Evolutionary conservation across 2,888 invertebrate genomes (phyloP), one percentile per base, ranked within the genome.

Genomic region (Harpalus rubripes): DNA sequence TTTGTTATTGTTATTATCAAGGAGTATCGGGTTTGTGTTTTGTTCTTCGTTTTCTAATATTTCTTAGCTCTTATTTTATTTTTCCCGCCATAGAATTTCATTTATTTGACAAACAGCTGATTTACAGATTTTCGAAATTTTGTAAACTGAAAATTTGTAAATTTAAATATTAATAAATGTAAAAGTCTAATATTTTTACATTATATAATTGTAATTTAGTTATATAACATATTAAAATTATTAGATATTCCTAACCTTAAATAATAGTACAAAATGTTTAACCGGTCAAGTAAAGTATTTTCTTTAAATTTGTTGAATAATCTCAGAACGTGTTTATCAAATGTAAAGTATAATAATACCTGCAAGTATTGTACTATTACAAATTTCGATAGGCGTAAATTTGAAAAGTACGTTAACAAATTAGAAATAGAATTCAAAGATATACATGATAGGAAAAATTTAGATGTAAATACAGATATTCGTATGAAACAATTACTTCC

Each of bases 401-500:
- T 91, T 68, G 88, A 88, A 85, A 89, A 89, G 39, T 91, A 90
- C 82, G 88, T 91, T 41, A 86, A 87, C n/a, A 88, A 88, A 61
- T 85, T 91, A 56, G 87, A 89, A 86, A 83, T 87, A 74, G 90
- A 90, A 87, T 91, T 89, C 86, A 87, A 88, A 18, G 12, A 68
- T 56, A 80, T 87, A 58, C 78, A 22, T 22, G 80, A 41, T 58
- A 83, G 74, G 59, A 86, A 85, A 84, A 72, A 41, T 85, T 52
- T 44, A 15, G 84, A 86, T 81, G 59, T 22, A 18, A 76, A 81
- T 85, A 87, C 8, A 16, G 79, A 86, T 26, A 83, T 26, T 0
- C 90, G 89, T 85, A 41, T 90, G 56, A 76, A 88, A 80, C 91
- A 93, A 88, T 91, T 94, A 87, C 92, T 93, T 88, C 93, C 94